A percentile compares a stretch with the other conserved stretches of the same genome.
Conservation (phyloP, 2,888 invertebrate genomes). For the Rhagophthalmus giganteus region DNA sequence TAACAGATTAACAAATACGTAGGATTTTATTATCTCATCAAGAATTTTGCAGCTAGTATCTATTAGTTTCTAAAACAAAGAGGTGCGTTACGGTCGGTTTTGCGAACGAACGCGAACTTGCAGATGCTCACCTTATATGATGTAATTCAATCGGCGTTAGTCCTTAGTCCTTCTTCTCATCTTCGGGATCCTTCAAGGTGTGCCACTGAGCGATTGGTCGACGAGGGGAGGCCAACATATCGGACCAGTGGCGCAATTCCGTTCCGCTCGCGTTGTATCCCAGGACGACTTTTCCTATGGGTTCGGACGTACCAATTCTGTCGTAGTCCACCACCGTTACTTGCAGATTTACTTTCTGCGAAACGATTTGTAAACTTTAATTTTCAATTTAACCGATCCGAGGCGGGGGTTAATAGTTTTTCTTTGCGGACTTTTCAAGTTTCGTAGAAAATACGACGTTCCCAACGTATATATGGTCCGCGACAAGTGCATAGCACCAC, state of each 20-base stretch:
- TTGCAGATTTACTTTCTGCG: conserved; percentile 97
- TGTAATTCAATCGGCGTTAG: conserved; percentile 21
- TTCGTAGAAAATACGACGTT: no score
- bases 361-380: no score
- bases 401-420: no score
- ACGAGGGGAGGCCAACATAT: conserved; percentile 98
- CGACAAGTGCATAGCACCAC: no score
- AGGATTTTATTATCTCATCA: conserved; percentile 26
- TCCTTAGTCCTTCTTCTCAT: conserved; percentile 82
- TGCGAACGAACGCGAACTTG: no score
- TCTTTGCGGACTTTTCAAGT: no score
- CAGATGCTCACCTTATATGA: conserved; percentile 9
- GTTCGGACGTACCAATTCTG: conserved; percentile 99
- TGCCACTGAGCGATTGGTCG: conserved; percentile 99
- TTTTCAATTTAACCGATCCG: no score
- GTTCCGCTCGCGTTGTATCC: conserved; percentile 98
- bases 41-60: conserved; percentile 18
- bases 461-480: no score
- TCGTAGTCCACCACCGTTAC: conserved; percentile 99
- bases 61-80: conserved; percentile 21
- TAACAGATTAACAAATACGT: conserved; percentile 26
- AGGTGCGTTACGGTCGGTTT: no score
- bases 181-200: conserved; percentile 96
- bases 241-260: conserved; percentile 99
- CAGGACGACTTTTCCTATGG: conserved; percentile 95